Base-by-base conservation (phyloP, 2,113 vertebrate genomes). In the Zosterops hypoxanthus region DNA sequence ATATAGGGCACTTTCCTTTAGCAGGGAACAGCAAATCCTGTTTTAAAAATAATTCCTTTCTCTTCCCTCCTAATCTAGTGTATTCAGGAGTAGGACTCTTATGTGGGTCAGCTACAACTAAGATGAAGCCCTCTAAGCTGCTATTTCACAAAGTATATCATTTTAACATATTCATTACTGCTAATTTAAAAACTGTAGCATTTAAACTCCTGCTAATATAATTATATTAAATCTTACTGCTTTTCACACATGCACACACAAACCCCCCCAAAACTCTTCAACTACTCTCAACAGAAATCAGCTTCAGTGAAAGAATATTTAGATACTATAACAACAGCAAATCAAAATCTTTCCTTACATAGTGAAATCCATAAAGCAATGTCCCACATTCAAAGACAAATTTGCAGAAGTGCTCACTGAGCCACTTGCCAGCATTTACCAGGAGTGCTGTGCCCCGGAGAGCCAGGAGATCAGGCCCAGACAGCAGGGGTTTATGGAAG, bases 1-100 rank as follows among this genome's bases (percentile, higher is more conserved):
- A 97, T 95, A 68, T 57, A 87, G 82, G 95, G 73, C 63, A 91
- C 49, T 93, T 86, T 79, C 44, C 78, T 82, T 92, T 34, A 82
- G 55, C 34, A 56, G 6, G 3, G 47, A 97, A 93, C 3, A 26
- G 49, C 63, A 94, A 79, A 96, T 91, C 33, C n/a, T 83, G 47
- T n/a, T 93, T 95, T 83, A 95, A 92, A 86, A 96, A 83, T 69
- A 86, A 92, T 75, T 66, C 25, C 20, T 44, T 8, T 33, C 25
- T 41, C 5, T 64, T 65, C 33, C 19, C 11, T 44, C 24, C 21
- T 18, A 36, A 19, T 41, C 68, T 14, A 78, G 31, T 36, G 15
- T 71, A 68, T 80, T 92, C 59, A 85, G 60, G 76, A 93, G 56
- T 4, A 79, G 33, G 61, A 86, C 7, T 82, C 28, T 66, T 75